Percentiles rank a stretch among this genome's conserved stretches.
These are phyloP conservation scores for Virgularia gustaviana DNA, from an alignment of 92 coral and sea anemone species.

Conservation along the genomic window DNA sequence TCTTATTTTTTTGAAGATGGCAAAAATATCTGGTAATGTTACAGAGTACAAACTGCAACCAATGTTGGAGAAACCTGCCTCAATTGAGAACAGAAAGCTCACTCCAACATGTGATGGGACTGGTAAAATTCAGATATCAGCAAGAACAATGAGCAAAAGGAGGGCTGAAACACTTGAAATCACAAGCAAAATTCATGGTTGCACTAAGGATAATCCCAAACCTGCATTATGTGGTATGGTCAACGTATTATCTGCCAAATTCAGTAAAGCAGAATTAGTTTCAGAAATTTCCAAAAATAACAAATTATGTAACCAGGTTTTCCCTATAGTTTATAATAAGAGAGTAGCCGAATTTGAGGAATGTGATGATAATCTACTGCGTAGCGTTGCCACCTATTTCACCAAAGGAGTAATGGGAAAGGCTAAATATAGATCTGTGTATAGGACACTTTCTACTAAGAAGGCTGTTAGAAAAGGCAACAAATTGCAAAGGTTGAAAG, in stretches of 20 bases:
- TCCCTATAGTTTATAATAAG: conserved; percentile 60
- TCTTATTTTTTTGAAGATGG: conserved; percentile 14
- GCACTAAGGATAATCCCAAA: conserved; percentile 49
- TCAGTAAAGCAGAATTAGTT: conserved; percentile 47
- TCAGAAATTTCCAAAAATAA: conserved; percentile 54
- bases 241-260: conserved; percentile 53
- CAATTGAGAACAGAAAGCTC: conserved; percentile 47
- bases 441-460: conserved; percentile 47
- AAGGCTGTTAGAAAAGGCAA: conserved; percentile 29
- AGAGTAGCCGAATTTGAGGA: conserved; percentile 55
- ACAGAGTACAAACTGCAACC: conserved; percentile 17
- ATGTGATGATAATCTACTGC: conserved; percentile 56
- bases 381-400: conserved; percentile 59
- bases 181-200: conserved; percentile 61
- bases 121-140: conserved; percentile 43
- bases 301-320: conserved; percentile 59
- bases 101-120: conserved; percentile 51
- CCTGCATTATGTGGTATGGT: conserved; percentile 64
- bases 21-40: conserved; percentile 6
- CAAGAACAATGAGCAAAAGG: conserved; percentile 59
- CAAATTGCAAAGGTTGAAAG: conserved; percentile 46
- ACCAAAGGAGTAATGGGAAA: conserved; percentile 64
- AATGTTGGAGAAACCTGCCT: too few relatives aligned
- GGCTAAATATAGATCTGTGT: conserved; percentile 60
- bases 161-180: conserved; percentile 65